Base-by-base conservation (phyloP, 2,797 vertebrate species). In the Pyrocephalus nanus region DNA sequence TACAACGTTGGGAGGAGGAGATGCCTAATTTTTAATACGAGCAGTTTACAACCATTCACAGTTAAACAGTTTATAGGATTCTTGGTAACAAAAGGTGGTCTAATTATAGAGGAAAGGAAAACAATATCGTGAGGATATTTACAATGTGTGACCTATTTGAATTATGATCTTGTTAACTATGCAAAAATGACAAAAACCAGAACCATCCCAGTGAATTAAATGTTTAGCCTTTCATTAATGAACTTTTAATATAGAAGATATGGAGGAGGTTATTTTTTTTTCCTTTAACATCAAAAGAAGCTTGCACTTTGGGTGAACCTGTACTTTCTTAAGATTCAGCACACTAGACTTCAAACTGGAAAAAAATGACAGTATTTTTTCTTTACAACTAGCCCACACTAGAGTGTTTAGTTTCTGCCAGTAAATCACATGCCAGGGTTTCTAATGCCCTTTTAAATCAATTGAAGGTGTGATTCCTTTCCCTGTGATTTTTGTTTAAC, bases 161-260 rank as follows among this genome's bases (percentile, higher is more conserved):
- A 97, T 98, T 98, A 98, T 97, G 97, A 97, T 97, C 95, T 94
- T 95, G 94, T 97, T 98, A 98, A 96, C 93, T 95, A 94, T 96
- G 94, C 95, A 97, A 96, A 98, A 98, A 97, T 97, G 97, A 98
- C 94, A 97, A 90, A 97, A 97, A 94, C 2, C 97, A 98, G 98
- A 98, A 96, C 95, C 95, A 96, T 96, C 93, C 72, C 85, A 93
- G 81, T 92, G 95, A 96, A 96, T 97, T 93, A 96, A 97, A 92
- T 47, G 47, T 95, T 97, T 96, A 95, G 95, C 82, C 92, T 97
- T 97, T 97, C 92, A 91, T 97, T 98, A 97, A 97, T 97, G 94
- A 97, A 94, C 88, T 82, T 95, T 78, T 65, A 95, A 88, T 96
- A 95, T 75, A 93, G 92, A 88, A 95, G 93, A 96, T 95, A 88